These are phyloP conservation scores for Otolemur crassicaudatus DNA, from an alignment of 2,797 vertebrate genomes.

Conservation along the genomic window DNA sequence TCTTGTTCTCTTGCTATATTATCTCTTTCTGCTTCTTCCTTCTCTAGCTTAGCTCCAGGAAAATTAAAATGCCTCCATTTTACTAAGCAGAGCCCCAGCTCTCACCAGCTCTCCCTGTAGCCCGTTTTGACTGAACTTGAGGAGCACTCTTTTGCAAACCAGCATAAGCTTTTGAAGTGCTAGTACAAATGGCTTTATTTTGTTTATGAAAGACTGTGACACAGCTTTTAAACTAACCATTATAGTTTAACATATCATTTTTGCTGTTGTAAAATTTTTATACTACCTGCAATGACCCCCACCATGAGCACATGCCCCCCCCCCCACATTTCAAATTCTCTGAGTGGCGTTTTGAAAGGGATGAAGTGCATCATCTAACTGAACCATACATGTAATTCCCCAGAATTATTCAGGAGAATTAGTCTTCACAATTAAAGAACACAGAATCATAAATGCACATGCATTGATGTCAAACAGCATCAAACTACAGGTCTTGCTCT, in stretches of 20 bases:
- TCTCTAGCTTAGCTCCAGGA: not conserved
- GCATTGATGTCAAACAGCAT: not conserved
- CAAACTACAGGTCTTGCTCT: not conserved
- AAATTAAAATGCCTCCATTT: not conserved
- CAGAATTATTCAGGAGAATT: not conserved
- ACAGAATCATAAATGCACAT: not conserved
- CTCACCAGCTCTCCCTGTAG: not conserved
- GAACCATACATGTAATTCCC: not conserved
- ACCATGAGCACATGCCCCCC: not conserved
- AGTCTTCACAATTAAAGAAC: not conserved
- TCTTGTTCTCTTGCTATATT: not conserved
- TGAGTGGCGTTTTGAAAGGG: not conserved
- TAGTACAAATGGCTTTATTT: conserved; percentile 1
- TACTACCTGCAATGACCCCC: not conserved
- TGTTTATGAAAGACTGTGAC: not conserved
- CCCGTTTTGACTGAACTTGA: not conserved
- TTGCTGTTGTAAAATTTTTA: not conserved
- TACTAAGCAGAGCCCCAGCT: not conserved
- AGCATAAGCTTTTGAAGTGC: not conserved
- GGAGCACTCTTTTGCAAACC: not conserved
- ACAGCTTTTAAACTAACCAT: not conserved
- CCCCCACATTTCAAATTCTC: not conserved
- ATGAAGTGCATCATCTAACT: not conserved
- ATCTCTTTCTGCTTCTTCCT: not conserved
- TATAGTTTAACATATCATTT: not conserved